Percentiles rank a stretch among this genome's conserved stretches.
These are phyloP conservation scores for Lateolabrax maculatus DNA, from an alignment of 2,797 vertebrate genomes.

Conservation along the genomic window DNA sequence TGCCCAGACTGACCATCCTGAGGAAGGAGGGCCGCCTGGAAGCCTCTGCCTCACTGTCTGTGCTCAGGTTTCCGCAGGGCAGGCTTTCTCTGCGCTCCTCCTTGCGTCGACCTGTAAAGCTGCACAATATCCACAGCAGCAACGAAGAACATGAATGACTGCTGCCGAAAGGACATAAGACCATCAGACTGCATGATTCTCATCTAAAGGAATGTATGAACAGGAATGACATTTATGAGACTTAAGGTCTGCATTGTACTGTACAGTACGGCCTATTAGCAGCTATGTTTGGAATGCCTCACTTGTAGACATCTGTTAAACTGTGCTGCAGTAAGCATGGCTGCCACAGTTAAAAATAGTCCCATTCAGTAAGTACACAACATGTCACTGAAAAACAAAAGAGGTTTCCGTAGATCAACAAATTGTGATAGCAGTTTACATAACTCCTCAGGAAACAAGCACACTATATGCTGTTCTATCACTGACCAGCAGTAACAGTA, in stretches of 20 bases:
- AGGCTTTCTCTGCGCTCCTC: slow-evolving; percentile 86
- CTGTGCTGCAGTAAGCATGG: slow-evolving; percentile 18
- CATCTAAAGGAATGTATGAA: background rate
- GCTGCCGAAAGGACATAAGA: background rate
- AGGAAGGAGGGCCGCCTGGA: slow-evolving; percentile 89
- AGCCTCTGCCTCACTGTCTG: slow-evolving; percentile 75
- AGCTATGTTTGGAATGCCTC: slow-evolving; percentile 51
- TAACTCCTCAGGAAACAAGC: slow-evolving; percentile 64
- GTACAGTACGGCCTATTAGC: background rate
- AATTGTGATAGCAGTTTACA: slow-evolving; percentile 51
- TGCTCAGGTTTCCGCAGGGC: slow-evolving; percentile 80
- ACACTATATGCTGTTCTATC: slow-evolving; percentile 30
- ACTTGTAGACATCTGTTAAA: slow-evolving; percentile 61
- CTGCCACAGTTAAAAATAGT: slow-evolving; percentile 70
- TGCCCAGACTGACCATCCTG: slow-evolving; percentile 87
- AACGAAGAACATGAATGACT: slow-evolving; percentile 23
- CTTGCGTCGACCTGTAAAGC: slow-evolving; percentile 84
- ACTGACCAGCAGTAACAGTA: background rate
- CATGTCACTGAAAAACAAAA: slow-evolving; percentile 70
- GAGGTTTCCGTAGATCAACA: slow-evolving; percentile 63
- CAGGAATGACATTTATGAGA: background rate
- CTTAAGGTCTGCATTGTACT: slow-evolving; percentile 4
- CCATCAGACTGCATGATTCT: background rate
- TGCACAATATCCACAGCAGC: slow-evolving; percentile 54
- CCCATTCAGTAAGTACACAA: slow-evolving; percentile 63